These are phyloP conservation scores for Coenonympha arcania DNA, from an alignment of 2,888 invertebrate genomes.

Conservation along the genomic window DNA sequence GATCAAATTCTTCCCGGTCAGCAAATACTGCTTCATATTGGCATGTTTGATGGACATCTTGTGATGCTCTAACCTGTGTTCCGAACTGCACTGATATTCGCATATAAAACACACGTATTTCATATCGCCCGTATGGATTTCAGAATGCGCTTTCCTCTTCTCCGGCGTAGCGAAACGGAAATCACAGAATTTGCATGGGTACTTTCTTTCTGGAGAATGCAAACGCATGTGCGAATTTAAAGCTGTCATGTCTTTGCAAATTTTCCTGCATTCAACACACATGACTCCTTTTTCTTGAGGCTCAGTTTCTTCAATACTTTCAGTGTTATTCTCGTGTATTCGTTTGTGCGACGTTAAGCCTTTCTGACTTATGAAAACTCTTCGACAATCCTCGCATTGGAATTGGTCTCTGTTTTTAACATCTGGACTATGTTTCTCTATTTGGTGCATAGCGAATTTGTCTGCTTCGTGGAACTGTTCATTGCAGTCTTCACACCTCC, in stretches of 20 bases:
- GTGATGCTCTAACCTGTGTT: constrained; percentile 57
- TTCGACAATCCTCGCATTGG: constrained; percentile 58
- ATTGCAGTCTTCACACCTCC: constrained; percentile 68
- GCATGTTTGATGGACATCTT: constrained; percentile 58
- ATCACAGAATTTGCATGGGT: constrained; percentile 65
- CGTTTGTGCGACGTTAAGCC: constrained; percentile 58
- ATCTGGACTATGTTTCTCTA: constrained; percentile 57
- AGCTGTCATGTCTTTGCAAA: constrained; percentile 58
- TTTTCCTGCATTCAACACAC: constrained; percentile 63
- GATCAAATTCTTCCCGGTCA: constrained; percentile 48
- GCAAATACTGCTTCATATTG: constrained; percentile 57
- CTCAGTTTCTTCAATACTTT: constrained; percentile 42
- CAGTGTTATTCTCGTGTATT: constrained; percentile 46
- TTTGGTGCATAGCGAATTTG: constrained; percentile 58
- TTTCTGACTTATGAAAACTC: constrained; percentile 60
- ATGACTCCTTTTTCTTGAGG: constrained; percentile 48
- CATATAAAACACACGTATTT: constrained; percentile 68
- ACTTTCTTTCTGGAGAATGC: constrained; percentile 59
- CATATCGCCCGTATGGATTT: constrained; percentile 65
- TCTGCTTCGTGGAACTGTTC: constrained; percentile 62
- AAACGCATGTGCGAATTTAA: constrained; percentile 60
- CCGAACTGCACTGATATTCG: constrained; percentile 64
- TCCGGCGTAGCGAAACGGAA: constrained; percentile 62
- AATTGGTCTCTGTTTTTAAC: constrained; percentile 50
- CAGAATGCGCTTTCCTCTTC: constrained; percentile 55